Conservation (phyloP, 2,888 invertebrate species). For the Hermaeophaga mercurialis region DNA sequence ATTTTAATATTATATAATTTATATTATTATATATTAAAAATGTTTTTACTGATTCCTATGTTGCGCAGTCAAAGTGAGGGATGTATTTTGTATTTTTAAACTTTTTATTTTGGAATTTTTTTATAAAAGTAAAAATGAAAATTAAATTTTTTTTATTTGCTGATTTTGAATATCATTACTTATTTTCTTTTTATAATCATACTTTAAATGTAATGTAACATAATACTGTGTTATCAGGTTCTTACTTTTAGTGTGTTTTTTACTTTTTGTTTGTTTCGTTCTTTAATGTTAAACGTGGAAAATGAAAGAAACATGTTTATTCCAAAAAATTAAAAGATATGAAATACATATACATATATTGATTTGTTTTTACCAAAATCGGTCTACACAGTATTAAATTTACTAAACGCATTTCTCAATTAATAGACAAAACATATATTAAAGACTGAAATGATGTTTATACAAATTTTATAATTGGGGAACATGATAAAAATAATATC, state of each 20-base stretch:
- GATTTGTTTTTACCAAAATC: slow-evolving; percentile 1
- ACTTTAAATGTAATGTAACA: too few species aligned
- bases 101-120: slow-evolving; percentile 6
- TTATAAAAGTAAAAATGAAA: too few species aligned
- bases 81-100: slow-evolving; percentile 20
- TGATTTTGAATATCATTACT: too few species aligned
- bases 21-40: slow-evolving; percentile 44
- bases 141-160: too few species aligned
- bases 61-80: slow-evolving; percentile 38
- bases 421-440: slow-evolving; percentile 12
- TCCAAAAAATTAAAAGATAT: too few species aligned
- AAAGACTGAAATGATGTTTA: slow-evolving; percentile 23
- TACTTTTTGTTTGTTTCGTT: too few species aligned
- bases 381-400: slow-evolving; percentile 15
- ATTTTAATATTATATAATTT: slow-evolving; percentile 47
- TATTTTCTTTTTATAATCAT: too few species aligned
- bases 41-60: slow-evolving; percentile 52
- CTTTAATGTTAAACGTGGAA: too few species aligned
- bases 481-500: slow-evolving; percentile 12
- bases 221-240: too few species aligned
- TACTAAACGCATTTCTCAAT: slow-evolving; percentile 8
- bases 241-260: too few species aligned
- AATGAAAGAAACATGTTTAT: too few species aligned
- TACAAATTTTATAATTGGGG: slow-evolving; percentile 19
- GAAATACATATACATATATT: too few species aligned